Base-by-base conservation (phyloP, 2,888 invertebrate species). In the Acrobasis suavella region DNA sequence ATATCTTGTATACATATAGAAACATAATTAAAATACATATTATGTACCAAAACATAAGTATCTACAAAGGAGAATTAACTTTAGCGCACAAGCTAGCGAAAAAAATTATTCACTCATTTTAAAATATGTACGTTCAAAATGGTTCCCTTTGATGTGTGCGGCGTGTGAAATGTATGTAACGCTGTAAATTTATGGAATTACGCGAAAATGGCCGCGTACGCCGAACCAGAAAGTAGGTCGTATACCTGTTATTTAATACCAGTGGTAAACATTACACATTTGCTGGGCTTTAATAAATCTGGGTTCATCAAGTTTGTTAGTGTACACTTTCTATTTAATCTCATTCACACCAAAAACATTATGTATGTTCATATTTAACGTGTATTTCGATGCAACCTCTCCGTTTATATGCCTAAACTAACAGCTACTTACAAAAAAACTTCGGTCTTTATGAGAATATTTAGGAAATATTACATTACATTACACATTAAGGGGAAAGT, bases 161-260 rank as follows among this genome's bases (percentile, higher is more conserved):
- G 55, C 16, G 16, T 5, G 15, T 15, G 14, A n/a, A 14, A 52
- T 52, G 32, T 37, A n/a, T 52, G 52, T 55, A 38, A 15, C 37
- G 39, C 16, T 37, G 55, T 55, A 55, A 55, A 55, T 55, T 55
- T 39, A 39, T 42, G 56, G 56, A 22, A 56, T 42, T 56, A 56
- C 42, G 42, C 17, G 42, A 56, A 56, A 56, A 46, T 56, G 56
- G 56, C 42, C 10, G 38, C 56, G 9, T 56, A 55, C 55, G 56
- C 42, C 16, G 42, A 56, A 56, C 14, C 54, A 9, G 56, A 56
- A 56, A 42, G 17, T 56, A 42, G 56, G 56, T 14, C 56, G 46
- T 22, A 56, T 42, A 55, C 42, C 22, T 14, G 17, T 56, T 56
- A 56, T 42, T 52, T 46, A 56, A 56, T 22, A 42, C 56, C 22